Evolutionary conservation across 2,797 vertebrate genomes (phyloP).

Genomic region (Okamejei kenojei): DNA sequence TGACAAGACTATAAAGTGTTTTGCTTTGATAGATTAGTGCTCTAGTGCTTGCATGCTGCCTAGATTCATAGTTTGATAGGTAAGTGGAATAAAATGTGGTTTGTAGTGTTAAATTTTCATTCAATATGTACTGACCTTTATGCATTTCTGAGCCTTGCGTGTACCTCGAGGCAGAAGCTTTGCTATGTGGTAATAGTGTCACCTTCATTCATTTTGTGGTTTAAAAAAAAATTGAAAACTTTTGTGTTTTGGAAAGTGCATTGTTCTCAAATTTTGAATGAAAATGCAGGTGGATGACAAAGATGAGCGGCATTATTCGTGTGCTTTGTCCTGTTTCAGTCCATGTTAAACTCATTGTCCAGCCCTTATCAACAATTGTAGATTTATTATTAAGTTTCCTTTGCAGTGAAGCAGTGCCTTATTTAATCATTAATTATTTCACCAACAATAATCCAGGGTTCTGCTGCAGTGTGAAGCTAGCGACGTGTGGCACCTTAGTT

Average conservation of each 20-base stretch:
- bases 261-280: conserved; percentile 1
- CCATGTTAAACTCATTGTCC: background rate
- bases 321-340: background rate
- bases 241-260: background rate
- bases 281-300: background rate
- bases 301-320: background rate
- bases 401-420: conserved; percentile 9
- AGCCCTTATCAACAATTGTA: background rate
- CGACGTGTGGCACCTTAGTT: background rate
- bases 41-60: background rate
- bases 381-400: conserved; percentile 13
- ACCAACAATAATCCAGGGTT: background rate
- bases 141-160: background rate
- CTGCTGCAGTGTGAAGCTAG: background rate
- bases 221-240: background rate
- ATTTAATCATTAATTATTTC: conserved; percentile 10
- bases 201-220: conserved; percentile 20
- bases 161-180: conserved; percentile 23
- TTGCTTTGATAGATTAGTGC: background rate
- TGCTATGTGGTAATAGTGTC: conserved; percentile 25
- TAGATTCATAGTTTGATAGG: background rate
- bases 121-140: background rate
- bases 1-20: background rate
- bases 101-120: conserved; percentile 23
- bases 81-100: conserved; percentile 36